phyloP scores from a whole-genome alignment of 2,113 vertebrate genomes.

The Haemorhous mexicanus region DNA sequence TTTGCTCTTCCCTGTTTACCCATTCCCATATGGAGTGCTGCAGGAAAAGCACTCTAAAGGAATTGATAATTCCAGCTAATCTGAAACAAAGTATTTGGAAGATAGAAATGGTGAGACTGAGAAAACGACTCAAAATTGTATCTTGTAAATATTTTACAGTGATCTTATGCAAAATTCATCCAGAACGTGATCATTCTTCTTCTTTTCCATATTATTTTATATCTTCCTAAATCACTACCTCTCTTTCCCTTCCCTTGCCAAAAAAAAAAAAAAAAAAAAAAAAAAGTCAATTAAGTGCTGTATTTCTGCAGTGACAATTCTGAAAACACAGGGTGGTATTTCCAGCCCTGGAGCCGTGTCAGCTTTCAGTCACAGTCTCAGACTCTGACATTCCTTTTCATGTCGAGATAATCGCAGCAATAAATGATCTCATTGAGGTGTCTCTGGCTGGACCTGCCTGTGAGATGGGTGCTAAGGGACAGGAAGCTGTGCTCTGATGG shows the following conservation, averaged over 20 bases:
- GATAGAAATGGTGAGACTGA: background rate
- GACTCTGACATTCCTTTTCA: constrained; percentile 15
- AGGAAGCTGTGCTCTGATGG: background rate
- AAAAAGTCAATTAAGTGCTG: background rate
- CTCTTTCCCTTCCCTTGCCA: background rate
- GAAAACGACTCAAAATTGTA: background rate
- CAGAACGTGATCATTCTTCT: background rate
- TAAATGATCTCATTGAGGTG: constrained; percentile 18
- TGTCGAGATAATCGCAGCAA: background rate
- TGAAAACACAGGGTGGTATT: background rate
- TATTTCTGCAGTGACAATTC: background rate
- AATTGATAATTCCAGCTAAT: background rate
- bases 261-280: background rate
- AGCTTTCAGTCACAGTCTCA: constrained; percentile 9
- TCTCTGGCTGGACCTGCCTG: constrained; percentile 7
- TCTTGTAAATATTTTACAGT: constrained; percentile 10
- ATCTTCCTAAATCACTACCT: background rate
- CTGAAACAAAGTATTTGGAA: background rate
- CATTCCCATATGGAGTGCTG: background rate
- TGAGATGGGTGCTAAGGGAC: background rate
- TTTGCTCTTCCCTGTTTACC: background rate
- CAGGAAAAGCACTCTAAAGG: background rate
- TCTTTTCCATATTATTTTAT: background rate
- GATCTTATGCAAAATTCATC: background rate
- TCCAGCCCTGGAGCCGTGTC: background rate